phyloP scores from a whole-genome alignment of 2,113 vertebrate species.

The Perognathus longimembris region DNA sequence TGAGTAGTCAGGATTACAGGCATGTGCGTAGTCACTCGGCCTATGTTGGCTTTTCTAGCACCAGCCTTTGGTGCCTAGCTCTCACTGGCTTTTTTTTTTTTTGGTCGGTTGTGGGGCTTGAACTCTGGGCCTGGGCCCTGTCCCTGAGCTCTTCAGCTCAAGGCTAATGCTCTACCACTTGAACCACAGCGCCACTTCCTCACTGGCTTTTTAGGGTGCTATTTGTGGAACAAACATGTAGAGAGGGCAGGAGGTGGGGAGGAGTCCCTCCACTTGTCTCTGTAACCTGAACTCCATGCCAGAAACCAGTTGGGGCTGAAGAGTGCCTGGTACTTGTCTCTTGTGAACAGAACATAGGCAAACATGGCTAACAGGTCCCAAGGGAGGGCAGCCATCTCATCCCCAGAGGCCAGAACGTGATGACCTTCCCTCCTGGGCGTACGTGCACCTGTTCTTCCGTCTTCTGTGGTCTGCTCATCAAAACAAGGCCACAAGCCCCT shows the following conservation, averaged over 20 bases:
- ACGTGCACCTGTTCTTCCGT: neutral
- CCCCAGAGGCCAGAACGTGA: neutral
- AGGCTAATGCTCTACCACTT: too few relatives aligned
- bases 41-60: neutral
- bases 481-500: neutral
- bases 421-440: neutral
- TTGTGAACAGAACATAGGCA: rapidly evolving
- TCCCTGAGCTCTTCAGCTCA: too few relatives aligned
- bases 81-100: too few relatives aligned
- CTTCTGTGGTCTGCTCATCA: neutral
- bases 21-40: too few relatives aligned
- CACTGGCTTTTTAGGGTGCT: neutral
- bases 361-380: neutral
- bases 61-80: neutral
- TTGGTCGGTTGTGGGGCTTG: too few relatives aligned
- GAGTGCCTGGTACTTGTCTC: neutral
- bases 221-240: neutral
- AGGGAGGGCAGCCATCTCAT: neutral
- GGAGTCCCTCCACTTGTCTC: neutral
- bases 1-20: too few relatives aligned
- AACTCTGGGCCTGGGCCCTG: too few relatives aligned
- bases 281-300: too few relatives aligned
- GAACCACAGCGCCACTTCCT: too few relatives aligned
- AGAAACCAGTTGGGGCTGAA: too few relatives aligned
- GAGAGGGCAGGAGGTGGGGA: neutral